These are phyloP conservation scores for Macropodus opercularis DNA, from an alignment of 2,797 vertebrate species.

Conservation along the genomic window DNA sequence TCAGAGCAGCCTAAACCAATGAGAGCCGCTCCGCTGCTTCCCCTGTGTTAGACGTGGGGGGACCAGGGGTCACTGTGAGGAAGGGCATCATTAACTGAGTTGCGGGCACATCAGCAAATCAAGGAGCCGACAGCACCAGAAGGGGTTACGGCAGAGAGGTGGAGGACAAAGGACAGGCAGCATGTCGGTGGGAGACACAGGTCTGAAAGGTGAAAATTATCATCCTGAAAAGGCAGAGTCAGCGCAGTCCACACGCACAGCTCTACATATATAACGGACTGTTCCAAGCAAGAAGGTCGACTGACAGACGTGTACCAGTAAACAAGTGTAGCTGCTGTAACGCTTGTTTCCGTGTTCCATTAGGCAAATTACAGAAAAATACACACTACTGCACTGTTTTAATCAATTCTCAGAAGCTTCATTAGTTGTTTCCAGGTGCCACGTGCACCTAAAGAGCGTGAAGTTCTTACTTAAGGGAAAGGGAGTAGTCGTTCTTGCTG, in stretches of 20 bases:
- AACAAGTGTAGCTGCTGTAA: neutral
- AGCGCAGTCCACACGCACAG: conserved; percentile 44
- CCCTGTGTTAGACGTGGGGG: conserved; percentile 22
- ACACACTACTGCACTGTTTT: neutral
- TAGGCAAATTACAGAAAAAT: neutral
- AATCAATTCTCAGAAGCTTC: neutral
- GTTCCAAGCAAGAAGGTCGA: neutral
- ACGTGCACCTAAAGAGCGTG: neutral
- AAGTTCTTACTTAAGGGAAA: conserved; percentile 94
- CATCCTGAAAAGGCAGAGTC: conserved; percentile 54
- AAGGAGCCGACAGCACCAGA: conserved; percentile 22
- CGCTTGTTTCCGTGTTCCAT: neutral
- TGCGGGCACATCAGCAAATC: conserved; percentile 62
- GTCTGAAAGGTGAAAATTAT: conserved; percentile 57
- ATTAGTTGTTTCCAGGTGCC: neutral
- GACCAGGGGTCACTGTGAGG: conserved; percentile 39
- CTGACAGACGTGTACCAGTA: neutral
- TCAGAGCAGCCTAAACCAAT: conserved; percentile 61
- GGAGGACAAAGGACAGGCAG: conserved; percentile 30
- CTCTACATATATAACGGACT: conserved; percentile 13
- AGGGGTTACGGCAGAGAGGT: conserved; percentile 40
- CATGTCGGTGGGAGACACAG: conserved; percentile 48
- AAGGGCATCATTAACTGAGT: conserved; percentile 55
- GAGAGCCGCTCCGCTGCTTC: conserved; percentile 36
- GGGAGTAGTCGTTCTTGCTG: conserved; percentile 98